Percentiles rank a stretch among this genome's conserved stretches.
Conservation (phyloP, 2,113 vertebrate species). For the Oreochromis spilurus region DNA sequence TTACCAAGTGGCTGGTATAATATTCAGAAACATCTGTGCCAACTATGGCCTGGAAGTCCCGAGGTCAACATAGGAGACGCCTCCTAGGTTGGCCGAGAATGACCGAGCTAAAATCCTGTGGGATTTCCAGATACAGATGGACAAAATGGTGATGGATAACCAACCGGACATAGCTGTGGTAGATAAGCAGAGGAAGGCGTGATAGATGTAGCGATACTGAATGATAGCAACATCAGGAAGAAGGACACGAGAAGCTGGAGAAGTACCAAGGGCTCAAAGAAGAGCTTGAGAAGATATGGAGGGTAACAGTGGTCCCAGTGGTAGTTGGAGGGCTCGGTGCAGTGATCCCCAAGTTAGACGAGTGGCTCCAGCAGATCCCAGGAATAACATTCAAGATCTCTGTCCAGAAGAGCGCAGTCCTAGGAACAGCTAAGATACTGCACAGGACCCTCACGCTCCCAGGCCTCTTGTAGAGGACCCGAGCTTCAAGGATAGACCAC, state of each 20-base stretch:
- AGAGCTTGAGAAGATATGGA: background rate
- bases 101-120: no score
- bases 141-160: no score
- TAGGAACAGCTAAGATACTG: background rate
- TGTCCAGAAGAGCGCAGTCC: background rate
- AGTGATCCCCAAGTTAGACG: background rate
- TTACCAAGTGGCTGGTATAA: no score
- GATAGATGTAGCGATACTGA: background rate
- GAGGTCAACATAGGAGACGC: no score
- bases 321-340: rapidly evolving
- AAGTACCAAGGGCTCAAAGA: background rate
- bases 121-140: no score
- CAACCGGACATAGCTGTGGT: no score
- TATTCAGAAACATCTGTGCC: no score
- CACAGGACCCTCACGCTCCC: background rate
- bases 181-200: no score
- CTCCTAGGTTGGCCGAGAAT: no score
- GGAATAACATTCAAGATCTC: background rate
- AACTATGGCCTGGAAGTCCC: no score
- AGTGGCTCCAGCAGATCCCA: background rate
- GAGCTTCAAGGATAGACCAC: background rate
- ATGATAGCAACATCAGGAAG: background rate
- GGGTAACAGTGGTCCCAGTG: background rate
- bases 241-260: background rate
- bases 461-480: background rate